Conservation (phyloP, 2,797 vertebrate genomes). For the Squalus acanthias region DNA sequence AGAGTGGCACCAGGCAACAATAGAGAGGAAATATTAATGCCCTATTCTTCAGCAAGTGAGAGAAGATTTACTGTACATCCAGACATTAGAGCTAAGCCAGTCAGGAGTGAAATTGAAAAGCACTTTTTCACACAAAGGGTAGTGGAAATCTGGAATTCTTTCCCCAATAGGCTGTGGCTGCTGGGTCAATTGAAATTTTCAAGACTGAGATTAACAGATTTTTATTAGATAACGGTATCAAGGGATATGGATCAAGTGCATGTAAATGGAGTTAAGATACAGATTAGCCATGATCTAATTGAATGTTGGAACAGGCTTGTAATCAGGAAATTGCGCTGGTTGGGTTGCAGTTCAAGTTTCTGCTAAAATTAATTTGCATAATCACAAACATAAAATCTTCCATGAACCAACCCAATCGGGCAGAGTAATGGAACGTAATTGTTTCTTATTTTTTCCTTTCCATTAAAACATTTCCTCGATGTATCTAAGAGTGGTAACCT, state of each 20-base stretch:
- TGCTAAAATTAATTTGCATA: not conserved
- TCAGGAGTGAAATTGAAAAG: not conserved
- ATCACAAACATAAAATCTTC: not conserved
- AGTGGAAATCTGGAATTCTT: not conserved
- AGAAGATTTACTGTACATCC: too few relatives aligned
- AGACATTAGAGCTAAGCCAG: not conserved
- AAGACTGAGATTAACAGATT: not conserved
- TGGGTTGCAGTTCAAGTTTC: not conserved
- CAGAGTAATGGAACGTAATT: not conserved
- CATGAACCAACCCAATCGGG: not conserved
- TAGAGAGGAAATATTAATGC: not conserved
- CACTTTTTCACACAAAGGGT: not conserved
- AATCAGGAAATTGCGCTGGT: not conserved
- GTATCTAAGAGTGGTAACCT: not conserved
- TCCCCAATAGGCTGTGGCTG: not conserved
- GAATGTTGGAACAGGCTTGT: not conserved
- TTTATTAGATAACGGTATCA: conserved; percentile 6
- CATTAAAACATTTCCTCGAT: not conserved
- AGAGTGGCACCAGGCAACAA: not conserved
- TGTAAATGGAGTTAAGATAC: not conserved
- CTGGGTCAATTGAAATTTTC: not conserved
- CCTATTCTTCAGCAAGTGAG: not conserved
- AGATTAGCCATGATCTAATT: not conserved
- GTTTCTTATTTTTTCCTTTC: not conserved
- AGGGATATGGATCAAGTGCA: not conserved